A percentile compares a stretch with the other conserved stretches of the same genome.
These are phyloP conservation scores for Apus apus DNA, from an alignment of 2,113 vertebrate genomes.

Conservation along the genomic window DNA sequence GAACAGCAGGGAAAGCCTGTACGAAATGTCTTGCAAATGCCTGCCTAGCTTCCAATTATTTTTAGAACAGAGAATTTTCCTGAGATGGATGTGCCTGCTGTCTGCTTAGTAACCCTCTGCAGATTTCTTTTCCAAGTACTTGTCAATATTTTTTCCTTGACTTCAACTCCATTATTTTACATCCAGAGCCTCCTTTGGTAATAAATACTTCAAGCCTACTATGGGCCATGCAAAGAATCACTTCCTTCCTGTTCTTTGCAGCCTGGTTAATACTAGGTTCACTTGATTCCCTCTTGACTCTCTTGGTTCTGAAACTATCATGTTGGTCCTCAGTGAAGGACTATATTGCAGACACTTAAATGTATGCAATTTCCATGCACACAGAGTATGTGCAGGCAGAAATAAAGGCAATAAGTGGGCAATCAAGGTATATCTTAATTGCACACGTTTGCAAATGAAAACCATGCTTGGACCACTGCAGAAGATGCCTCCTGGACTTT, in stretches of 20 bases:
- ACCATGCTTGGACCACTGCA: background rate
- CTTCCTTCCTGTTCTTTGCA: background rate
- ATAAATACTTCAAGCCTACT: background rate
- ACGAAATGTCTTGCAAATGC: background rate
- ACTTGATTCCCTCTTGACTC: background rate
- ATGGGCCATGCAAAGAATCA: background rate
- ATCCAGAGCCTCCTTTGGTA: background rate
- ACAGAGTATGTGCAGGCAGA: background rate
- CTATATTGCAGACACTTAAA: background rate
- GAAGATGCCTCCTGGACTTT: background rate
- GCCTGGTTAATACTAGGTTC: background rate
- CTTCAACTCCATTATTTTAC: background rate
- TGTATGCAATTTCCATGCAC: background rate
- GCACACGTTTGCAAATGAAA: background rate
- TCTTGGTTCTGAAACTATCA: background rate
- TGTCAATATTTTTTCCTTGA: background rate
- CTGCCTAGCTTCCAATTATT: constrained; percentile 15
- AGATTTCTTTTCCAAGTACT: background rate
- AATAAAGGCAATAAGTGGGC: background rate
- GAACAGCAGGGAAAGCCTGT: background rate
- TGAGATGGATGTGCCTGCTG: background rate
- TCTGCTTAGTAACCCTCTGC: background rate
- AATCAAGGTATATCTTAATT: background rate
- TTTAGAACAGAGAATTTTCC: constrained; percentile 49
- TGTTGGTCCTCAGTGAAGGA: background rate